Evolutionary conservation across 1,140 invertebrate species (phyloP).

Genomic region (Globodera ellingtonae): DNA sequence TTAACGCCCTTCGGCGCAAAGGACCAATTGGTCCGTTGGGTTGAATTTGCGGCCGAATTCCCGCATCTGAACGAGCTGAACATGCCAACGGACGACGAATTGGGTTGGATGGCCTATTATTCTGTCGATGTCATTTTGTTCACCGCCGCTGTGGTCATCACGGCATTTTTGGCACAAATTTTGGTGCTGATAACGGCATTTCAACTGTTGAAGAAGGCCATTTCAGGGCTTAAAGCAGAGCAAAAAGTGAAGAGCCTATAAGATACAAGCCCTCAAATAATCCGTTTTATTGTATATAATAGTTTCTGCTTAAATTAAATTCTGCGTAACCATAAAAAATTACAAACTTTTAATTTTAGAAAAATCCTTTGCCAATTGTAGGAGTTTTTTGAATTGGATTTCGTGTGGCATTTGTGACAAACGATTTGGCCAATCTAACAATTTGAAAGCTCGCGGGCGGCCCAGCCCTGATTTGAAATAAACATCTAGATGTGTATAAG

Average conservation of each 20-base stretch:
- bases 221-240: neutral
- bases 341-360: too few relatives aligned
- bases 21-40: conserved; percentile 35
- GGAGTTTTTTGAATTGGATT: too few relatives aligned
- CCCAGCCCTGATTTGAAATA: too few relatives aligned
- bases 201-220: neutral
- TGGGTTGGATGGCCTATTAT: conserved; percentile 29
- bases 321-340: too few relatives aligned
- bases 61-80: conserved; percentile 27
- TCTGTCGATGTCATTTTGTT: conserved; percentile 31
- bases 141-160: neutral
- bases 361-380: too few relatives aligned
- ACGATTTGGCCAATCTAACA: too few relatives aligned
- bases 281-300: too few relatives aligned
- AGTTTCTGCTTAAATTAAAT: too few relatives aligned
- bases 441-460: too few relatives aligned
- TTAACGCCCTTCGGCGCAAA: conserved; percentile 14
- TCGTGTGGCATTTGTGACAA: too few relatives aligned
- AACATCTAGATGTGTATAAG: too few relatives aligned
- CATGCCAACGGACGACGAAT: conserved; percentile 21
- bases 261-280: too few relatives aligned
- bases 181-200: neutral
- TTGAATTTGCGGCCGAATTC: conserved; percentile 36
- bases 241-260: neutral
- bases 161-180: conserved; percentile 14